Evolutionary conservation across 2,888 invertebrate genomes (phyloP).

Genomic region (Hyposoter didymator): DNA sequence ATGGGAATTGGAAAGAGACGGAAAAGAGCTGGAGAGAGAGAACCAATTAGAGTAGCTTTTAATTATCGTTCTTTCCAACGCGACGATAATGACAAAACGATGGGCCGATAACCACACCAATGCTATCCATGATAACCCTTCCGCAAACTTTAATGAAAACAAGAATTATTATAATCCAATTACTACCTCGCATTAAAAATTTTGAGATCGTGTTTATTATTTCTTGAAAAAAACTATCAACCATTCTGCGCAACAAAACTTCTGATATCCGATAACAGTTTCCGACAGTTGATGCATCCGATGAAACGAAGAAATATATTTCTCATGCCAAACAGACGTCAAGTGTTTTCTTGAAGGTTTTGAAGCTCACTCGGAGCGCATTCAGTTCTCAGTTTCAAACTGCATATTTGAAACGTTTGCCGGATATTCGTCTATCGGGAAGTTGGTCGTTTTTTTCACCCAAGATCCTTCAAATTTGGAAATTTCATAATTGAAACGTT

Average conservation of each 20-base stretch:
- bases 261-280: not conserved
- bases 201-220: not conserved
- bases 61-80: slow-evolving; percentile 69
- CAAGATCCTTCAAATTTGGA: no score
- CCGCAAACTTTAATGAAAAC: not conserved
- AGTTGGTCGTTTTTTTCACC: no score
- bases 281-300: not conserved
- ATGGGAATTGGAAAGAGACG: not conserved
- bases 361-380: no score
- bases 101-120: slow-evolving; percentile 30
- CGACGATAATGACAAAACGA: slow-evolving; percentile 68
- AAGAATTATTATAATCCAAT: slow-evolving; percentile 13
- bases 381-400: no score
- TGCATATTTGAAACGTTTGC: no score
- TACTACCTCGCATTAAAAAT: not conserved
- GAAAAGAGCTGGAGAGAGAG: not conserved
- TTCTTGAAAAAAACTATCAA: not conserved
- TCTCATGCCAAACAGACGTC: not conserved
- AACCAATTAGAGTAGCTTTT: slow-evolving; percentile 61
- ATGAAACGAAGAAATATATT: not conserved
- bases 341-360: no score
- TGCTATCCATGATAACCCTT: slow-evolving; percentile 6
- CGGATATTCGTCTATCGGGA: no score
- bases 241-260: not conserved
- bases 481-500: no score